Base-by-base conservation (phyloP, 2,113 vertebrate genomes). In the Thinocorus orbignyianus region DNA sequence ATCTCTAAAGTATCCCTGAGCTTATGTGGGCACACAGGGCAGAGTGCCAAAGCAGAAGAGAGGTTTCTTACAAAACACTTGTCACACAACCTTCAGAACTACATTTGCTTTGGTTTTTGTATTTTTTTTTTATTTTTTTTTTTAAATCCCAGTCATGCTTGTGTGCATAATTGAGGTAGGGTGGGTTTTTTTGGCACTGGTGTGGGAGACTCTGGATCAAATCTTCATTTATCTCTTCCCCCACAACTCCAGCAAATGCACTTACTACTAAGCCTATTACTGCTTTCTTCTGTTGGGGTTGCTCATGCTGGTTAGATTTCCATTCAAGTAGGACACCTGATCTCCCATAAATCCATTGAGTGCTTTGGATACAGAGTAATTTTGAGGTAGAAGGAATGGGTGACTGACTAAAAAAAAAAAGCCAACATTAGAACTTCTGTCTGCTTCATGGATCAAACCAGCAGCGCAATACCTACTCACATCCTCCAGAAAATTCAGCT, bases 121-220 rank as follows among this genome's bases (percentile, higher is more conserved):
- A 9, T 11, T 12, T 61, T 61, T 52, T 44, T 46, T 46, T 46
- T 46, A 19, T 20, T 46, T 46, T 54, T 48, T 64, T 61, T 30
- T 7, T 2, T 2, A 17, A 84, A 22, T 30, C 48, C 39, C 20
- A 18, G 13, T 22, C 71, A 17, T 3, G 31, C n/a, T 25, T 46
- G 62, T 2, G 41, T 6, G 55, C 71, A 46, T 19, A 88, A 62
- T 6, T 4, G 1, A 92, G 58, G 41, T 11, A 2, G 16, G 44
- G 48, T 2, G 69, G 49, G 13, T 17, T 74, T 92, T 92, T 89
- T 55, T 78, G 81, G 83, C 25, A 5, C 48, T 39, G 9, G 24
- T 1, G 81, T 85, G 76, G 92, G 88, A 92, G 82, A 78, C 51
- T 76, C 66, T 87, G 73, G 93, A 96, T 80, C 24, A 31, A 72